Evolutionary conservation across 2,888 invertebrate species (phyloP).

Genomic region (Polietes domitor): DNA sequence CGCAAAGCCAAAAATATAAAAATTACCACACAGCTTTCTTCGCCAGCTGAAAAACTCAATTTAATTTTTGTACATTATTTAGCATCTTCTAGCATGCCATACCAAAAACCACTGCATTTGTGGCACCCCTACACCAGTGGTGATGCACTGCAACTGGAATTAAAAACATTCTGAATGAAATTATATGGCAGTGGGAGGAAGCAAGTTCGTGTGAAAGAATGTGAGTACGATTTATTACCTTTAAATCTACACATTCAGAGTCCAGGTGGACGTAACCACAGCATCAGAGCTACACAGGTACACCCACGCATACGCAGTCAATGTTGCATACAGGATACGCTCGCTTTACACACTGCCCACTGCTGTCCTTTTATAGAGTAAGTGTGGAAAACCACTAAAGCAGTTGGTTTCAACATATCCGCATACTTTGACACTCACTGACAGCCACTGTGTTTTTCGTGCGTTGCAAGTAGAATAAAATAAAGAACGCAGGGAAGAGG

Average conservation of each 20-base stretch:
- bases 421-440: slow-evolving; percentile 20
- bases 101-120: slow-evolving; percentile 19
- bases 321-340: too few species aligned
- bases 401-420: slow-evolving; percentile 26
- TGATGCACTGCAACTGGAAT: background rate
- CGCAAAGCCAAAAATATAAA: too few species aligned
- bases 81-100: background rate
- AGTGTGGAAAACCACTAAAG: slow-evolving; percentile 16
- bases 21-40: too few species aligned
- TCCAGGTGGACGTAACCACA: background rate
- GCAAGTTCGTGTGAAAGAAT: slow-evolving; percentile 22
- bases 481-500: too few species aligned
- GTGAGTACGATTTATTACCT: slow-evolving; percentile 23
- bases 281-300: background rate
- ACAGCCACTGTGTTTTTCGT: too few species aligned
- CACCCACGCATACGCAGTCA: too few species aligned
- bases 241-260: slow-evolving; percentile 11
- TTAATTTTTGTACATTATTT: slow-evolving; percentile 27
- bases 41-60: background rate
- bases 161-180: background rate
- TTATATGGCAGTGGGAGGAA: background rate
- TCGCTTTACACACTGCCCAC: too few species aligned
- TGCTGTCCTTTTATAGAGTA: background rate
- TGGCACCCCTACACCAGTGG: background rate
- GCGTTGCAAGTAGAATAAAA: too few species aligned